Base-by-base conservation (phyloP, 2,888 invertebrate species). In the Brenthis daphne region DNA sequence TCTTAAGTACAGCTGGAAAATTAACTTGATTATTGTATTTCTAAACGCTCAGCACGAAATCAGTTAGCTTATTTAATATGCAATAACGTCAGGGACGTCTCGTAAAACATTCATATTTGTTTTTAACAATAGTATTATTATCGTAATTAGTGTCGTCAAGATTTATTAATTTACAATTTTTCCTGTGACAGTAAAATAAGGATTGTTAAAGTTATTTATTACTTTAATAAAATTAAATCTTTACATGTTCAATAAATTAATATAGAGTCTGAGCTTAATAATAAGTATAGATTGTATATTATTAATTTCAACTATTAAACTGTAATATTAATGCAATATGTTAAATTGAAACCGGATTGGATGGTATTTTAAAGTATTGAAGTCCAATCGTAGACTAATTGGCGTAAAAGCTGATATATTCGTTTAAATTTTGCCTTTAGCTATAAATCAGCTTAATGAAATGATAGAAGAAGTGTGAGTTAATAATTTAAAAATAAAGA, bases 181-280 rank as follows among this genome's bases (percentile, higher is more conserved):
- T 54, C 53, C 53, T 14, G 53, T 63, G 43, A 63, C 63, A 63
- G 53, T 63, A 53, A 63, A 43, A 53, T 37, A 54, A 63, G 53
- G 63, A 24, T 63, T 37, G 20, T 63, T 63, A 60, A 60, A 50
- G 60, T 50, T 37, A 63, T 63, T 54, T 63, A 63, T 63, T 63
- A 51, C 53, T 63, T 24, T 20, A 37, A 63, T 63, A 63, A 63
- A 63, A 63, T 43, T 63, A 53, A 51, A 53, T 33, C 16, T 61
- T 50, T 51, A 61, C 37, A 33, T 63, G 16, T 63, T 53, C 63
- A 63, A 63, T 63, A 51, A 37, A 53, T 63, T 63, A 53, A 63
- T 60, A 60, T 53, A 53, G 33, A 33, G 20, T 63, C 33, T 51
- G 37, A 43, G 53, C 33, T 53, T 13, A 33, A 63, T 33, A 48